Base-by-base conservation (phyloP, 2,888 invertebrate genomes). In the Xylocampa areola region DNA sequence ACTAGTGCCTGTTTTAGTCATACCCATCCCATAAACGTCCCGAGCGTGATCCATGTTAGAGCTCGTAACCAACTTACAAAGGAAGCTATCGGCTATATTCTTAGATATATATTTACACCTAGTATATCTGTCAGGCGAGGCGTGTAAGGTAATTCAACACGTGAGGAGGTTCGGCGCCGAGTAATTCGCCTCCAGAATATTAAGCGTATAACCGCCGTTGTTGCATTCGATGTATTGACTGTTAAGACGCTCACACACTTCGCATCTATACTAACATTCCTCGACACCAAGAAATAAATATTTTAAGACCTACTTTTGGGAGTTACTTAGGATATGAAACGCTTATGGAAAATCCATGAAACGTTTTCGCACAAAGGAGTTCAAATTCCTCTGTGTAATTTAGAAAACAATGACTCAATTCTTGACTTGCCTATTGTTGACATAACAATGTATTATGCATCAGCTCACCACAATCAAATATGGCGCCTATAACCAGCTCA, bases 121-220 rank as follows among this genome's bases (percentile, higher is more conserved):
- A 60, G 68, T 73, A 71, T 77, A 77, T 69, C 71, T 75, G 64
- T 68, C 69, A 65, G 57, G 68, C 57, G 53, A 68, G 49, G 62
- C 63, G 60, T 65, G 61, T 72, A 68, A 67, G 73, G 79, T 78
- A 76, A 78, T 80, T 75, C 73, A 67, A 66, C 77, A 79, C 73
- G 76, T 73, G 70, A 71, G 61, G 70, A 51, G 65, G 58, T 49
- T 58, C 49, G 73, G 68, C 73, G 75, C 68, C 73, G 54, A 50
- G 75, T 70, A 70, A 69, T 65, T 68, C 71, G 71, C 66, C 54
- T 36, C 44, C 32, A 36, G 78, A 77, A 77, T 77, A 77, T 70
- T 77, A 76, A 77, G 47, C 66, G 49, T 39, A 40, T 62, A 64
- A 72, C 69, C 57, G 60, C 57, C 60, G 50, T 52, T 49, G 48